Evolutionary conservation across 2,888 invertebrate genomes (phyloP), one percentile per base, ranked within the genome.

Genomic region (Spodoptera exigua): DNA sequence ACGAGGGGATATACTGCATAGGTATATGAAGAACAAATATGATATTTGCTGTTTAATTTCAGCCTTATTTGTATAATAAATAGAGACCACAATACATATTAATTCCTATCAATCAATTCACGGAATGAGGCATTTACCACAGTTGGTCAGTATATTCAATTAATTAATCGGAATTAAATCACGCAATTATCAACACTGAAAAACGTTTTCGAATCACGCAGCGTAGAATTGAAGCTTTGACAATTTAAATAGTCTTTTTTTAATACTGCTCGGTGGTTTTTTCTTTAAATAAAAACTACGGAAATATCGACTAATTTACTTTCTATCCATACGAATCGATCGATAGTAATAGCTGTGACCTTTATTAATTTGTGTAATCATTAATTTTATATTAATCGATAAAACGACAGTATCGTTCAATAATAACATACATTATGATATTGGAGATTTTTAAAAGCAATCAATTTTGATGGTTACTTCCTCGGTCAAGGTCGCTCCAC

Each of bases 401-500:
- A 27, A 54, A 70, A 57, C 56, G 47, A 45, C 43, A 48, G 17
- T 53, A 55, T 49, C 56, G 1, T 9, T 12, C 32, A 35, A 46
- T 47, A 55, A 44, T 37, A 41, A 62, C 44, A 62, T 11, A 52
- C 37, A 43, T 52, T 44, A 45, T n/a, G 21, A 12, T 16, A 63
- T 48, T 43, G 44, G 12, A 11, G 10, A 56, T 49, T 46, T 45
- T 53, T 59, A 58, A 65, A 60, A 70, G 48, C 53, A 72, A 79
- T 79, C 73, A 70, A 80, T 64, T 71, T 68, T 51, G 66, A 74
- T 74, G 49, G 64, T 64, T 18, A 49, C 49, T 68, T 57, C 13
- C 27, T 27, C 67, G 75, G 76, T 77, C 80, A 79, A 79, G 81
- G 80, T 34, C 61, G 41, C 17, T 10, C 36, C 45, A 51, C 48